Evolutionary conservation across 1,140 invertebrate species (phyloP), one percentile per base, ranked within the genome.

Genomic region (Antheraea mylitta): DNA sequence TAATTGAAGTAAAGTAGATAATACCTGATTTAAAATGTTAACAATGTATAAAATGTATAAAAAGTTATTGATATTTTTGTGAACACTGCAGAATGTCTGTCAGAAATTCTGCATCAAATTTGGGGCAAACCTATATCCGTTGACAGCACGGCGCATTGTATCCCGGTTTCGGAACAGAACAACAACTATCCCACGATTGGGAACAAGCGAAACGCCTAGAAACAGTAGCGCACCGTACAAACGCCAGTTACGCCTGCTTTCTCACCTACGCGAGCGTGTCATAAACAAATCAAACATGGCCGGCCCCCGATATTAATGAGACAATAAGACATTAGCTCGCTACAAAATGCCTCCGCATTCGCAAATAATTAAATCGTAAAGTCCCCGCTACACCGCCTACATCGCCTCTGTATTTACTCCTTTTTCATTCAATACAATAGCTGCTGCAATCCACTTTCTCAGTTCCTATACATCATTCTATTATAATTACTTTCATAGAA

Each of bases 331-430:
- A 92, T 92, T 92, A 92, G 89, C 82, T 83, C 82, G 88, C 87
- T 92, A 92, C 90, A 92, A 92, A 91, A 90, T 92, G 88, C 90
- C 90, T 89, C 87, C 83, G 88, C 89, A 88, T 89, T 90, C 82
- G 88, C 90, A 85, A 92, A 92, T 92, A 92, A 92, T 92, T 92
- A 92, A 92, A 92, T 92, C 90, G 90, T 92, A 92, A 92, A 90
- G 86, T 86, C 90, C 90, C 88, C 86, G 88, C 89, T 85, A 89
- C 84, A 79, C 86, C 86, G 86, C 85, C 87, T 85, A 85, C 90
- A 80, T 83, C 82, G 81, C 77, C 77, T 74, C 75, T 88, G 86
- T 90, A 90, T 92, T 92, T 92, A 92, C 90, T 92, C 86, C 90
- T 92, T 92, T 92, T 92, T 92, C 87, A 91, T 91, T 91, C 87